Evolutionary conservation across 1,140 invertebrate genomes (phyloP), one percentile per base, ranked within the genome.

Genomic region (Dendroctonus valens): DNA sequence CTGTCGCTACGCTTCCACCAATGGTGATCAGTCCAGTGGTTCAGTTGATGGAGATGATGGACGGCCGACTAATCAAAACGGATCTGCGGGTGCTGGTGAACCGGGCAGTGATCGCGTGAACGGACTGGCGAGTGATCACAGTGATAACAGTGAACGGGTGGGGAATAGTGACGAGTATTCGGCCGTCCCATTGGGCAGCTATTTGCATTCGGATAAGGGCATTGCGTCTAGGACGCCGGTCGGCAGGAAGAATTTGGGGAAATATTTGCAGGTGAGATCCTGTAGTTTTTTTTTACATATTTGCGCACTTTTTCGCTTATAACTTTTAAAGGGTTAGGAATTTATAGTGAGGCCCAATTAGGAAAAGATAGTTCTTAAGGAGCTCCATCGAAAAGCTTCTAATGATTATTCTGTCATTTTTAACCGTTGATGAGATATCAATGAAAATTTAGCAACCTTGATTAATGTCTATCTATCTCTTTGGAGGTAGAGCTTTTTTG

Each of bases 141-240:
- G n/a, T 5, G 55, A 59, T 6, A 54, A 53, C 41, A 52, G 41
- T 51, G 51, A 51, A 41, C 59, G 15, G 8, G 42, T 14, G 9
- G 26, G 67, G 55, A 65, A 61, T 46, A 39, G 44, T 49, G 48
- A 61, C 8, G 50, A 12, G 6, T 55, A 61, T 64, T 65, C 68
- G 67, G 53, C 58, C 48, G 69, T 70, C 60, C 77, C 77, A 15
- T 69, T 78, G 14, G 77, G 76, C 5, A 75, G 69, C 60, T 78
- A 77, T 55, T 66, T 76, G 63, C 76, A 78, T 58, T 74, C 72
- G n/a, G 61, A 72, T n/a, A 73, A 71, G 12, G 77, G 76, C 7
- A 78, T 78, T 38, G 75, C 76, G 37, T 77, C 76, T 6, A 75
- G 77, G 64, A 77, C 73, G 15, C 77, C 76, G 5, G 76, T 76